These are phyloP conservation scores for Odontocerum albicorne DNA, from an alignment of 2,888 invertebrate species.

Conservation along the genomic window DNA sequence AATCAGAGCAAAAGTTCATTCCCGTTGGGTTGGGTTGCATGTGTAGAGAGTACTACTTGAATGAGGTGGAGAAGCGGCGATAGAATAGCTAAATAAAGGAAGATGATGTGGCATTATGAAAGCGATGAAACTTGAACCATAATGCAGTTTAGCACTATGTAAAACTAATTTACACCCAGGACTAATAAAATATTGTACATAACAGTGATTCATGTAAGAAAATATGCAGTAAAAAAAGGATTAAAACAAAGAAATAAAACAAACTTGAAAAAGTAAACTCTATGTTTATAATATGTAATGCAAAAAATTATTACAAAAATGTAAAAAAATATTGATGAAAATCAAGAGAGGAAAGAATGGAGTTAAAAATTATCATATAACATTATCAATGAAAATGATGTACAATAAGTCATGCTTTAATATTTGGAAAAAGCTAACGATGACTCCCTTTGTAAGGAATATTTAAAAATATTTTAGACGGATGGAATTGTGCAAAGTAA, in stretches of 20 bases:
- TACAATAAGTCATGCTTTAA: too few relatives aligned
- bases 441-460: too few relatives aligned
- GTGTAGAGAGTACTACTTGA: slow-evolving; percentile 31
- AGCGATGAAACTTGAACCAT: slow-evolving; percentile 35
- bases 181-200: slow-evolving; percentile 35
- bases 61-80: slow-evolving; percentile 35
- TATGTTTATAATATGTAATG: slow-evolving; percentile 12
- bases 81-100: slow-evolving; percentile 33
- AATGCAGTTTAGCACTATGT: slow-evolving; percentile 36
- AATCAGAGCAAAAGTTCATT: slow-evolving; percentile 21
- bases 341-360: slow-evolving; percentile 17
- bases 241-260: slow-evolving; percentile 26
- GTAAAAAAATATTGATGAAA: slow-evolving; percentile 14
- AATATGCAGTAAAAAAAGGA: slow-evolving; percentile 22
- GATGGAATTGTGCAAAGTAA: too few relatives aligned
- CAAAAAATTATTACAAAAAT: slow-evolving; percentile 19
- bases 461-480: too few relatives aligned
- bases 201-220: slow-evolving; percentile 21
- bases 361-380: too few relatives aligned
- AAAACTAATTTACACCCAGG: slow-evolving; percentile 37
- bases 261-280: slow-evolving; percentile 20
- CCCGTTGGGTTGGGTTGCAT: slow-evolving; percentile 33
- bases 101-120: slow-evolving; percentile 35
- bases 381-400: too few relatives aligned
- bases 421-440: too few relatives aligned